Conservation (phyloP, 2,888 invertebrate species). For the Drosophila stalkeri region DNA sequence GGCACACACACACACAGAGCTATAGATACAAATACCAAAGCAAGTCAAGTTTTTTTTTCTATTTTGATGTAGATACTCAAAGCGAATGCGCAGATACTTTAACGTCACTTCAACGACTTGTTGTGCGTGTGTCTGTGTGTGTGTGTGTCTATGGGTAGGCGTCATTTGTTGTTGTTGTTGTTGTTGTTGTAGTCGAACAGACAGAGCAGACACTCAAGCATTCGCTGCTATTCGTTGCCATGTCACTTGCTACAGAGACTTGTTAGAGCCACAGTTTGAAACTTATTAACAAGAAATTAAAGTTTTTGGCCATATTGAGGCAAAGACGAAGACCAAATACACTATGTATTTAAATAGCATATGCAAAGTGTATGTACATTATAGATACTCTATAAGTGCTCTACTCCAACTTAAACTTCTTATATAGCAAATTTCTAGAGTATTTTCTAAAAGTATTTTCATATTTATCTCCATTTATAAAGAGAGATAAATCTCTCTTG, state of each 20-base stretch:
- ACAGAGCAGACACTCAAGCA: slow-evolving; percentile 30
- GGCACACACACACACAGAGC: slow-evolving; percentile 42
- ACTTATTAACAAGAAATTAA: slow-evolving; percentile 58
- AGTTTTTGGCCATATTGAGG: not conserved
- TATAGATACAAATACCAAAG: slow-evolving; percentile 54
- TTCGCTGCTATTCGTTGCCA: slow-evolving; percentile 13
- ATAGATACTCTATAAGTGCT: not conserved
- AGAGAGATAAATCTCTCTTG: too few relatives aligned
- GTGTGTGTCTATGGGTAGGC: not conserved
- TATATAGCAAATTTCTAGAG: too few relatives aligned
- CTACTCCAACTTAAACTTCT: too few relatives aligned
- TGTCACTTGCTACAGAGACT: slow-evolving; percentile 33
- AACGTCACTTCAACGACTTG: slow-evolving; percentile 19
- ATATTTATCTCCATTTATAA: too few relatives aligned
- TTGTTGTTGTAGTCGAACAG: slow-evolving; percentile 12
- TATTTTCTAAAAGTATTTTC: too few relatives aligned
- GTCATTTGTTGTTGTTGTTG: slow-evolving; percentile 1
- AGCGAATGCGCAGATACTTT: slow-evolving; percentile 56
- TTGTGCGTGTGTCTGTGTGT: not conserved
- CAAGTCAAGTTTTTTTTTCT: not conserved
- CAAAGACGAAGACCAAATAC: slow-evolving; percentile 7
- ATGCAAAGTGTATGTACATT: not conserved
- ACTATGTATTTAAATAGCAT: not conserved
- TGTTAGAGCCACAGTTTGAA: slow-evolving; percentile 50
- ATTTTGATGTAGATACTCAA: slow-evolving; percentile 46